These are phyloP conservation scores for Okapia johnstoni DNA, from an alignment of 2,113 vertebrate genomes.

Conservation along the genomic window DNA sequence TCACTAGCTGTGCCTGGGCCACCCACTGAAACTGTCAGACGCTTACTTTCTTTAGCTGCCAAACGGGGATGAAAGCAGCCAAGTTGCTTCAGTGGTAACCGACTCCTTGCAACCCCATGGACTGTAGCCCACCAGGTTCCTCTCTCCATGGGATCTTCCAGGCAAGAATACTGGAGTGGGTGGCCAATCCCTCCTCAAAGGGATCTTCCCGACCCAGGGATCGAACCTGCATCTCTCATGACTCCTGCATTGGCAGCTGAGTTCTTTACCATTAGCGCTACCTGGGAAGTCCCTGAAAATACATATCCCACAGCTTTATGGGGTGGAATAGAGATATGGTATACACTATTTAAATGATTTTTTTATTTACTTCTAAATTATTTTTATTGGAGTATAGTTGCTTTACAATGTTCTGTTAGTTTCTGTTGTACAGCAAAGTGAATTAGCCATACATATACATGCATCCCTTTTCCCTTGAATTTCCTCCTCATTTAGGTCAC, in stretches of 20 bases:
- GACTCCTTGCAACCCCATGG: not conserved
- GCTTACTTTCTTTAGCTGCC: not conserved
- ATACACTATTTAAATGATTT: not conserved
- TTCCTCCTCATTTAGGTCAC: not conserved
- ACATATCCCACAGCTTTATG: not conserved
- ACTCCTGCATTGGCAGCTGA: not conserved
- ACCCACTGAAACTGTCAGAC: not conserved
- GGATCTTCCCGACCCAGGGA: not conserved
- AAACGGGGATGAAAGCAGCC: not conserved
- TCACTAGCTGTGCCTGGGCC: not conserved
- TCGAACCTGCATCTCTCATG: not conserved
- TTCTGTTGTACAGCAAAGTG: not conserved
- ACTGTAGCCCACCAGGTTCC: not conserved
- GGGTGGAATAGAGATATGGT: not conserved
- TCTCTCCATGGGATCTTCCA: not conserved
- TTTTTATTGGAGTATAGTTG: not conserved
- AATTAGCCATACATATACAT: not conserved
- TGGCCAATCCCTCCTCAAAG: not conserved
- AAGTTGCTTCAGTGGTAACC: not conserved
- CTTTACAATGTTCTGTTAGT: not conserved
- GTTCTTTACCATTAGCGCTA: not conserved
- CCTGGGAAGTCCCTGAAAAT: not conserved
- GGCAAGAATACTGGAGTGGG: not conserved
- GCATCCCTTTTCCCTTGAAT: not conserved
- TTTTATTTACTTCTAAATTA: not conserved